Conservation (phyloP, 2,888 invertebrate genomes). For the Unio delphinus region DNA sequence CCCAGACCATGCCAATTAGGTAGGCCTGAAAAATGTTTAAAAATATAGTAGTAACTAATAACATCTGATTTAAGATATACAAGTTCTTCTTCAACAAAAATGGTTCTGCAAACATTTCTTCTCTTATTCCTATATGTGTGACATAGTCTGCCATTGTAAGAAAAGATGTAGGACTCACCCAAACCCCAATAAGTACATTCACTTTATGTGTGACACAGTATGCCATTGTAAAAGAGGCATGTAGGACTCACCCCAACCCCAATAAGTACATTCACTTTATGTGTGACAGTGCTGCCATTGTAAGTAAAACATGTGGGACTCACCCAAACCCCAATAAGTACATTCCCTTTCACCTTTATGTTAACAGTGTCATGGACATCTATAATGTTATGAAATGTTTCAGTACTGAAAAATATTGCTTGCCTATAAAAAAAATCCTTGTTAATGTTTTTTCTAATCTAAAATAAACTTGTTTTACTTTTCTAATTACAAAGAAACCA, state of each 20-base stretch:
- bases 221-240: neutral
- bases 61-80: neutral
- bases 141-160: neutral
- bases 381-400: too few relatives aligned
- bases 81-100: neutral
- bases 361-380: too few relatives aligned
- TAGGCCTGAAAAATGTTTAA: conserved; percentile 59
- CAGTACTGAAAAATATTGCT: too few relatives aligned
- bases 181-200: too few relatives aligned
- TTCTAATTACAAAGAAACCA: too few relatives aligned
- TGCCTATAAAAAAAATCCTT: too few relatives aligned
- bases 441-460: too few relatives aligned
- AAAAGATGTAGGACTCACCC: neutral
- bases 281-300: neutral
- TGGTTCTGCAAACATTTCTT: neutral
- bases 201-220: neutral
- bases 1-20: conserved; percentile 70
- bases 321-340: too few relatives aligned
- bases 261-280: neutral
- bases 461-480: too few relatives aligned
- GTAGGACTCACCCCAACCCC: too few relatives aligned
- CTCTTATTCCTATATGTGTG: neutral
- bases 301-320: neutral
- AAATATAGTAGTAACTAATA: neutral
- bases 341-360: too few relatives aligned